Evolutionary conservation across 2,888 invertebrate genomes (phyloP), one percentile per base, ranked within the genome.

Genomic region (Abrostola triplasia): DNA sequence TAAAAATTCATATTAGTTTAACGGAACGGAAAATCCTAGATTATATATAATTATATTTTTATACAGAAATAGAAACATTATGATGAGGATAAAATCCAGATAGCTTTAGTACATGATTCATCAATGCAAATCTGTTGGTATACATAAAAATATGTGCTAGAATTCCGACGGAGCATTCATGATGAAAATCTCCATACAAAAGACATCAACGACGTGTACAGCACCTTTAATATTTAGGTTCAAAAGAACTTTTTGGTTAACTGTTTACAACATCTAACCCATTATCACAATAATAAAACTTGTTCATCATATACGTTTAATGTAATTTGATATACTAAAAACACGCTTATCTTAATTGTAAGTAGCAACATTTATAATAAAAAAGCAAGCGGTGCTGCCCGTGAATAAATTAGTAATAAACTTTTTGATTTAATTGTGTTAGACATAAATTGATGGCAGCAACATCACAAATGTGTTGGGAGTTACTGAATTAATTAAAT

Each of bases 131-230:
- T 24, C 24, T 24, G 24, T 24, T 24, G 24, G n/a, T n/a, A n/a
- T n/a, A n/a, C n/a, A n/a, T n/a, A 24, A 24, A 24, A 24, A 24
- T 24, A 24, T 2, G 24, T 24, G 24, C 24, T 24, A 24, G 24
- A 24, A 24, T 24, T 24, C 24, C 24, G 24, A 24, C 24, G 4
- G 24, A 24, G 24, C 24, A 24, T 24, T 1, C 7, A 7, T 42
- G 36, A 11, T 9, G 12, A 40, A 35, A 11, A 40, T 13, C 35
- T 57, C 38, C 60, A 60, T 80, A 76, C 52, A 79, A 83, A 84
- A 85, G 84, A 86, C 80, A 77, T 84, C 79, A 85, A 86, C 86
- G 86, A 40, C 62, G 51, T 48, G 54, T 8, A 47, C 1, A 13
- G 24, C 44, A 47, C 44, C 13, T 24, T 47, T 13, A 47, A 8